Base-by-base conservation (phyloP, 1,140 invertebrate species). In the Neodiprion pinetum region DNA sequence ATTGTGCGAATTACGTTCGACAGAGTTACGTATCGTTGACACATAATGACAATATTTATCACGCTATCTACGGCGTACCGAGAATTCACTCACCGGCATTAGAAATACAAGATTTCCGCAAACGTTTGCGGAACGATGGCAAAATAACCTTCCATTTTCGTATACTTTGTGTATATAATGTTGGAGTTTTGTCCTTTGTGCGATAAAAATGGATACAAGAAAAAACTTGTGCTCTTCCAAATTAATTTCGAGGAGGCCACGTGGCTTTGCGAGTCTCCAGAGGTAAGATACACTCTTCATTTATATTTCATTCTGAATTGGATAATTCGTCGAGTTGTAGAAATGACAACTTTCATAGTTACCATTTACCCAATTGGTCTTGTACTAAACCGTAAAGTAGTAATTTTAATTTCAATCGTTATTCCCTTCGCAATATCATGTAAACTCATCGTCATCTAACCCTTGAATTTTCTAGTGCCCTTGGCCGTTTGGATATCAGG, bases 171-270 rank as follows among this genome's bases (percentile, higher is more conserved):
- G 74, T 77, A 71, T 67, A 81, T 74, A 71, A 83, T 83, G 82
- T 77, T 79, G 10, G 73, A 80, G 65, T 76, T 76, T 74, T 83
- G 81, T 72, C 82, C 81, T 23, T 73, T 77, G 68, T 83, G 82
- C 72, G 53, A 74, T 48, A 78, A 79, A 78, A 80, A 75, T 77
- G 81, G 81, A 9, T 21, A 14, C 0, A 78, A 76, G 47, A 73
- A 47, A 48, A 77, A 74, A 73, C 71, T 83, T 14, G 77, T 74
- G 66, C n/a, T 75, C n/a, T 76, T 76, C 23, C 82, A 81, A 75
- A 47, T 83, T 1, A 83, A 82, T 74, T n/a, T 73, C 1, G 12
- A 77, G 10, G 82, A 82, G 67, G 80, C 80, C 28, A 53, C 80
- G 1, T 78, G 76, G 73, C 73, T 81, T 68, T 83, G 82, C 48